Evolutionary conservation across 2,797 vertebrate species (phyloP).

Genomic region (Gymnothorax javanicus): DNA sequence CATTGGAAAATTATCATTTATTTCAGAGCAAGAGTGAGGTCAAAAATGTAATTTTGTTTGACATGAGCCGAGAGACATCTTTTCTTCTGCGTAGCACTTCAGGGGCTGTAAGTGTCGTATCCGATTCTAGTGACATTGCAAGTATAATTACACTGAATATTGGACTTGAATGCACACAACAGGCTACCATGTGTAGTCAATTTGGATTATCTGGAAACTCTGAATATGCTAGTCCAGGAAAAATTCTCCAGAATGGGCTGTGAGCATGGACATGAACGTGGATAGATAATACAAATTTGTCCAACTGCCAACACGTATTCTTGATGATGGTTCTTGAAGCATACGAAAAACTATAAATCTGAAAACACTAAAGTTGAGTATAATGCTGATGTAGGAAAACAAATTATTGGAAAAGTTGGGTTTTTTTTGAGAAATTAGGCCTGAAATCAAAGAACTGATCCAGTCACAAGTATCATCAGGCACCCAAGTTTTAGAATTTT

Average conservation of each 20-base stretch:
- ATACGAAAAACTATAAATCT: not conserved
- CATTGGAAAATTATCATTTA: slow-evolving; percentile 28
- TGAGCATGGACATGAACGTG: not conserved
- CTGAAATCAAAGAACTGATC: not conserved
- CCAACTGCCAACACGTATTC: not conserved
- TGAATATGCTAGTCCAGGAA: not conserved
- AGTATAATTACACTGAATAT: not conserved
- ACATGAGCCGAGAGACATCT: not conserved
- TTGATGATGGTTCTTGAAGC: not conserved
- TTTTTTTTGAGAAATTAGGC: not conserved
- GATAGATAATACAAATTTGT: not conserved
- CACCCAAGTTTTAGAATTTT: not conserved
- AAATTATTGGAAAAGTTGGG: not conserved
- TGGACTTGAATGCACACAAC: not conserved
- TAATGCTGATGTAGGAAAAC: not conserved
- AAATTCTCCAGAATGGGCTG: not conserved
- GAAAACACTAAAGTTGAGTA: not conserved
- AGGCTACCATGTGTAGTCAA: not conserved
- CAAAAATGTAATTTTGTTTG: not conserved
- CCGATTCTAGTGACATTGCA: not conserved
- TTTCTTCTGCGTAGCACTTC: not conserved
- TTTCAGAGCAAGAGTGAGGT: not conserved
- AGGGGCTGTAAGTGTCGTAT: not conserved
- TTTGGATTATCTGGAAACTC: not conserved
- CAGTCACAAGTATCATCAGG: not conserved